phyloP scores from a whole-genome alignment of 2,888 invertebrate species.

The Dorcus parallelipipedus region DNA sequence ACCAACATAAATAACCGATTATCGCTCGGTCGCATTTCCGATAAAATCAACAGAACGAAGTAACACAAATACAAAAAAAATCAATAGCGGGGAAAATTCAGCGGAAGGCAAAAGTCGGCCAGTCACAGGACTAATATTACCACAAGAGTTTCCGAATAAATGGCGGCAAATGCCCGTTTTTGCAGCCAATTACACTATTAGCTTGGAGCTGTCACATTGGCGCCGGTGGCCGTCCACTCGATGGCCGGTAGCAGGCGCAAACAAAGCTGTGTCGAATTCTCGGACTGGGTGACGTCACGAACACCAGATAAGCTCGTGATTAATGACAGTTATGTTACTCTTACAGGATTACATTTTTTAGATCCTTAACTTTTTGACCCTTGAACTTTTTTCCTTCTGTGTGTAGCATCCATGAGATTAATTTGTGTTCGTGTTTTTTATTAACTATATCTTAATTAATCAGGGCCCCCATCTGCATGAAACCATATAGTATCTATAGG shows the following conservation, averaged over 20 bases:
- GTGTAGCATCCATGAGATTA: conserved; percentile 24
- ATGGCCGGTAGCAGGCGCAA: conserved; percentile 25
- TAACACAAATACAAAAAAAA: background rate
- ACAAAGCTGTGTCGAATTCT: conserved; percentile 28
- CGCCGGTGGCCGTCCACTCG: conserved; percentile 24
- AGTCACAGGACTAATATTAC: background rate
- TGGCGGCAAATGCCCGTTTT: conserved; percentile 25
- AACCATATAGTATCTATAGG: too few species aligned
- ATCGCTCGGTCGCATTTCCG: too few species aligned
- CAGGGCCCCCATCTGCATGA: too few species aligned
- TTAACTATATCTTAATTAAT: too few species aligned
- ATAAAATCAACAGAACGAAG: too few species aligned
- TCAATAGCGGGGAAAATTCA: background rate
- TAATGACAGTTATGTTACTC: conserved; percentile 41
- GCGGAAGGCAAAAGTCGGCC: background rate
- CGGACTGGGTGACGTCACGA: conserved; percentile 36
- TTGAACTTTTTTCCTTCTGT: conserved; percentile 25
- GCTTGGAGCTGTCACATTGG: conserved; percentile 23
- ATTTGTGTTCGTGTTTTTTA: conserved; percentile 17
- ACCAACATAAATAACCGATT: too few species aligned
- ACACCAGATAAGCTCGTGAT: conserved; percentile 40
- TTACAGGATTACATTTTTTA: conserved; percentile 39
- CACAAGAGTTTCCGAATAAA: conserved; percentile 27
- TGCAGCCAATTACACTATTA: conserved; percentile 25
- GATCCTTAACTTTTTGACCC: conserved; percentile 32